Evolutionary conservation across 1,140 invertebrate genomes (phyloP).

Genomic region (Lysiphlebus fabarum): DNA sequence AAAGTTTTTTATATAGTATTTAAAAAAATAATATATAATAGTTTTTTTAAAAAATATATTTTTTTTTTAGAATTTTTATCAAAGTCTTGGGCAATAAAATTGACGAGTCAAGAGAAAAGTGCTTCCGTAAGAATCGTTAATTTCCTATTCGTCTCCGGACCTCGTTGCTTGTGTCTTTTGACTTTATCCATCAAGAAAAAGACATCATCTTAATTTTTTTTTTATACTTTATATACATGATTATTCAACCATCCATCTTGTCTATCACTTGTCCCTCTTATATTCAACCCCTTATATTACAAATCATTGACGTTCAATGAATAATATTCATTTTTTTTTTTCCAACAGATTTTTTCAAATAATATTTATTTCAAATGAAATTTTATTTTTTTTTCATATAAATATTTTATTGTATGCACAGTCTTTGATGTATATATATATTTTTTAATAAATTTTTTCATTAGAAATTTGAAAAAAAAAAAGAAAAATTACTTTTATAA

Average conservation of each 20-base stretch:
- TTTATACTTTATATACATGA: constrained; percentile 2
- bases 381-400: no score
- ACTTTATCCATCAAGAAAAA: constrained; percentile 11
- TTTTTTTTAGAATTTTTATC: no score
- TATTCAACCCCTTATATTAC: neutral
- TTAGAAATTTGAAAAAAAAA: no score
- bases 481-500: no score
- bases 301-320: constrained; percentile 16
- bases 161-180: constrained; percentile 18
- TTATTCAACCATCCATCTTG: neutral
- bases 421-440: no score
- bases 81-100: constrained; percentile 32
- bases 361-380: no score
- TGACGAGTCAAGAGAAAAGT: constrained; percentile 31
- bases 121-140: constrained; percentile 32
- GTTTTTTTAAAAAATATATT: no score
- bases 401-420: no score
- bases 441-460: no score
- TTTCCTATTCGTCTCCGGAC: constrained; percentile 30
- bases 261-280: neutral
- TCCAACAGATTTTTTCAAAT: no score
- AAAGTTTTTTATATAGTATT: no score
- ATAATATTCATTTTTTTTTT: constrained; percentile 6
- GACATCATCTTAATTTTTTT: constrained; percentile 12
- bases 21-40: no score